A percentile compares a stretch with the other conserved stretches of the same genome.
Evolutionary conservation across 23 tunicate genomes (phyloP).

Genomic region (Clavelina lepadiformis): DNA sequence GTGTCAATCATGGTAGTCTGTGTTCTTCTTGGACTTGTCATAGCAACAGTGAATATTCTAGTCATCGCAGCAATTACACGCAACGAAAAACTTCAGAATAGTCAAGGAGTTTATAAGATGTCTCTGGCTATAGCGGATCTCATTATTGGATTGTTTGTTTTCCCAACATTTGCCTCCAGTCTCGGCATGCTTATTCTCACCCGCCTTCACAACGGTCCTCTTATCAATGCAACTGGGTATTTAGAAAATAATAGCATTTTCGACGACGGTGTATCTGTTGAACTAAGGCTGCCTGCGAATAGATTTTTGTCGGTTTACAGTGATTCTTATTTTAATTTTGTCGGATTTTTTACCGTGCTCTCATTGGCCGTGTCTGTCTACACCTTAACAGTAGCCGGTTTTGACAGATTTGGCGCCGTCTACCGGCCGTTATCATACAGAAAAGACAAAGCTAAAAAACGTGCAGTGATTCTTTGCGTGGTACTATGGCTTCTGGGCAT

Average conservation of each 20-base stretch:
- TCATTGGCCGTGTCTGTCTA: slow-evolving; percentile 62
- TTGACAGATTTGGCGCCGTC: slow-evolving; percentile 63
- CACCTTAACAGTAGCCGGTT: slow-evolving; percentile 63
- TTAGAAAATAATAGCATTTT: too few species aligned
- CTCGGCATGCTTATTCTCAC: too few species aligned
- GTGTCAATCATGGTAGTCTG: slow-evolving; percentile 45
- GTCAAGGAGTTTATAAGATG: slow-evolving; percentile 63
- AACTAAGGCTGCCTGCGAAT: too few species aligned
- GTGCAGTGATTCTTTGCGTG: slow-evolving; percentile 25
- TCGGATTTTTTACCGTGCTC: slow-evolving; percentile 65
- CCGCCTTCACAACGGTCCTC: too few species aligned
- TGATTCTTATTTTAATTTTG: slow-evolving; percentile 26
- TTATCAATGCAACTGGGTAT: too few species aligned
- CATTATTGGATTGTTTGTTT: slow-evolving; percentile 51
- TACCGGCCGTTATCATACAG: slow-evolving; percentile 60
- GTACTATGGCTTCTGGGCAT: slow-evolving; percentile 47
- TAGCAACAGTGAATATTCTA: slow-evolving; percentile 30
- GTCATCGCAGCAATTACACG: slow-evolving; percentile 36
- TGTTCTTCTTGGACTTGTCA: slow-evolving; percentile 28
- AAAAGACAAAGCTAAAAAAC: slow-evolving; percentile 57
- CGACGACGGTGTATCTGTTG: too few species aligned
- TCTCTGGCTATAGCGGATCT: slow-evolving; percentile 64
- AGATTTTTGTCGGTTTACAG: too few species aligned
- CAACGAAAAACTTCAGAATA: slow-evolving; percentile 43
- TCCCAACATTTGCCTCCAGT: too few species aligned